Conservation (phyloP, 2,888 invertebrate species). For the Tachina fera region DNA sequence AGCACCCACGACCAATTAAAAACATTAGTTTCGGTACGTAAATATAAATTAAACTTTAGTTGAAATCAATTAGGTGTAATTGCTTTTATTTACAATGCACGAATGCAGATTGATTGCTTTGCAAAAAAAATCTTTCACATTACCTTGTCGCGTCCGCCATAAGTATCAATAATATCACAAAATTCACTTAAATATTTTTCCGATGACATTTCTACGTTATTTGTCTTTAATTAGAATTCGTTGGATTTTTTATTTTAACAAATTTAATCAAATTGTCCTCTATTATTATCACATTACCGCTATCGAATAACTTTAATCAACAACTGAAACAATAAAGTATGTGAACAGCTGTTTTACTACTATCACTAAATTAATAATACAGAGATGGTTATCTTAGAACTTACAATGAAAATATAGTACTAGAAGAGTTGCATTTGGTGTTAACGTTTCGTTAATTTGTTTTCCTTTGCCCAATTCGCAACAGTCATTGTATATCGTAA, state of each 20-base stretch:
- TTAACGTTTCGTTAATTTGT: too few species aligned
- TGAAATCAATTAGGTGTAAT: slow-evolving; percentile 60
- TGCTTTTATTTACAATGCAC: slow-evolving; percentile 37
- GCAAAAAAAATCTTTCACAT: slow-evolving; percentile 65
- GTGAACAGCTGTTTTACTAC: slow-evolving; percentile 49
- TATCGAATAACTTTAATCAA: slow-evolving; percentile 41
- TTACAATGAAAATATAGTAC: background rate
- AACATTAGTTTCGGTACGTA: background rate
- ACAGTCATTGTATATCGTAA: too few species aligned
- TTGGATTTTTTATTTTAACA: background rate
- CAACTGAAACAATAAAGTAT: slow-evolving; percentile 42
- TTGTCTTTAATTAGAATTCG: slow-evolving; percentile 11
- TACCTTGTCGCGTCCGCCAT: slow-evolving; percentile 94
- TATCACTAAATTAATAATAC: background rate
- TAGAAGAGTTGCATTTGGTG: too few species aligned
- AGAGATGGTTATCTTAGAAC: background rate
- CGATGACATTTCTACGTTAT: slow-evolving; percentile 73
- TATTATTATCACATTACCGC: slow-evolving; percentile 13
- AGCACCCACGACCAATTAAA: slow-evolving; percentile 38
- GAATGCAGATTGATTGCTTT: background rate
- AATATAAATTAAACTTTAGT: slow-evolving; percentile 8
- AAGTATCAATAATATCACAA: slow-evolving; percentile 89
- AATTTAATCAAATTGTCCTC: background rate
- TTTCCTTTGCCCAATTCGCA: too few species aligned
- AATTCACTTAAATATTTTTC: slow-evolving; percentile 84